phyloP scores from a whole-genome alignment of 1,140 invertebrate genomes.

The Zophobas morio region DNA sequence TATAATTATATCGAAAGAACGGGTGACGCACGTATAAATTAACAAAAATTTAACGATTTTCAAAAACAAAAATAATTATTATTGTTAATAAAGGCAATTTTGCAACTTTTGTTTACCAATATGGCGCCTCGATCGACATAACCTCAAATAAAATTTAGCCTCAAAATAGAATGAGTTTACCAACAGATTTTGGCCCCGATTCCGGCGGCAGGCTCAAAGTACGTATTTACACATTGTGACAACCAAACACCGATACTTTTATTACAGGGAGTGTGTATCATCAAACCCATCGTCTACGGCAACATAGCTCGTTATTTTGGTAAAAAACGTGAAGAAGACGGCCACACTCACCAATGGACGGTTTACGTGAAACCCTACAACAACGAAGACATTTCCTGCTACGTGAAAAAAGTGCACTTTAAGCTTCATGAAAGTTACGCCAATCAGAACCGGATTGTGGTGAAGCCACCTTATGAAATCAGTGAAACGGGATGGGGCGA shows the following conservation, averaged over 20 bases:
- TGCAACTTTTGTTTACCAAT: neutral
- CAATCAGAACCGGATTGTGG: conserved; percentile 93
- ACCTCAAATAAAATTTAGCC: neutral
- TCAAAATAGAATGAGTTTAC: conserved; percentile 72
- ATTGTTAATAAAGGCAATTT: neutral
- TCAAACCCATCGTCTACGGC: conserved; percentile 98
- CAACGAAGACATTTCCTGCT: conserved; percentile 95
- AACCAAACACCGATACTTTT: conserved; percentile 50
- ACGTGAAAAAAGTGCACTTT: conserved; percentile 97
- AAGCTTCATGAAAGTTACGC: conserved; percentile 98
- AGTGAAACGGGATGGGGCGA: conserved; percentile 99
- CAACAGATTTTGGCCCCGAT: conserved; percentile 85
- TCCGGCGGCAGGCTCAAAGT: conserved; percentile 86
- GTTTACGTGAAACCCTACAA: conserved; percentile 96
- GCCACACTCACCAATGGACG: conserved; percentile 99
- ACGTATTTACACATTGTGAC: conserved; percentile 49
- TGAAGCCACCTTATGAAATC: conserved; percentile 97
- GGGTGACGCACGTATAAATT: too few species aligned
- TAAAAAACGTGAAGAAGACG: conserved; percentile 98
- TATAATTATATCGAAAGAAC: too few species aligned
- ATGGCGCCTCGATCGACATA: neutral
- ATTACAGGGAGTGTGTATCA: conserved; percentile 86
- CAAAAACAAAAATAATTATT: neutral
- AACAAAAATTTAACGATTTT: too few species aligned
- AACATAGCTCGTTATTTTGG: conserved; percentile 97